Conservation (phyloP, 2,888 invertebrate species). For the Cheilosia grossa region DNA sequence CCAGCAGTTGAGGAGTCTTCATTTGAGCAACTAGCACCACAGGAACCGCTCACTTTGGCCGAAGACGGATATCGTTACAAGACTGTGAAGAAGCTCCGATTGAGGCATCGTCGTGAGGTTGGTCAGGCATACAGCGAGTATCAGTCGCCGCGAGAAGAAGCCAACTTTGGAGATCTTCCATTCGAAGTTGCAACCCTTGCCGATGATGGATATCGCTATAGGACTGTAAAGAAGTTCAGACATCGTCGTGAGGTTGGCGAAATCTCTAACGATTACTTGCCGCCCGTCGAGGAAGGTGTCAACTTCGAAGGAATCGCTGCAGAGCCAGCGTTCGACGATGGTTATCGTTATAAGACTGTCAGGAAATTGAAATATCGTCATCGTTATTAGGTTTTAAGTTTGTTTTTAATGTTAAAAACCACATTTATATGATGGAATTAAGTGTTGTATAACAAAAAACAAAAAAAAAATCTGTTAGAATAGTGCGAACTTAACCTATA, state of each 20-base stretch:
- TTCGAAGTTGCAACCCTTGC: conserved; percentile 43
- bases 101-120: conserved; percentile 77
- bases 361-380: conserved; percentile 31
- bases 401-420: background rate
- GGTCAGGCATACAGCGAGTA: conserved; percentile 72
- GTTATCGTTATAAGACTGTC: conserved; percentile 45
- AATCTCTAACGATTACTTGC: conserved; percentile 48
- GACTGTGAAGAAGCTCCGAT: conserved; percentile 76
- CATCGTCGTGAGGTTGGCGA: conserved; percentile 73
- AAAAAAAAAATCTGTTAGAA: too few relatives aligned
- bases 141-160: conserved; percentile 60
- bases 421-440: too few relatives aligned
- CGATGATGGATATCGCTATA: conserved; percentile 63
- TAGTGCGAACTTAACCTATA: too few relatives aligned
- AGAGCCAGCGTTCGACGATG: conserved; percentile 21
- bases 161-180: conserved; percentile 50
- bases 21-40: background rate
- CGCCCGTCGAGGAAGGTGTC: conserved; percentile 62
- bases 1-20: conserved; percentile 77
- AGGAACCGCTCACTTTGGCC: conserved; percentile 34
- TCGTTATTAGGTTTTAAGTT: conserved; percentile 15
- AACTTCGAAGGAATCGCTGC: conserved; percentile 3
- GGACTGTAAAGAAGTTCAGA: conserved; percentile 47
- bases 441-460: too few relatives aligned
- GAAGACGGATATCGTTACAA: conserved; percentile 77